Conservation (phyloP, 2,888 invertebrate genomes). For the Scaptomyza parva region DNA sequence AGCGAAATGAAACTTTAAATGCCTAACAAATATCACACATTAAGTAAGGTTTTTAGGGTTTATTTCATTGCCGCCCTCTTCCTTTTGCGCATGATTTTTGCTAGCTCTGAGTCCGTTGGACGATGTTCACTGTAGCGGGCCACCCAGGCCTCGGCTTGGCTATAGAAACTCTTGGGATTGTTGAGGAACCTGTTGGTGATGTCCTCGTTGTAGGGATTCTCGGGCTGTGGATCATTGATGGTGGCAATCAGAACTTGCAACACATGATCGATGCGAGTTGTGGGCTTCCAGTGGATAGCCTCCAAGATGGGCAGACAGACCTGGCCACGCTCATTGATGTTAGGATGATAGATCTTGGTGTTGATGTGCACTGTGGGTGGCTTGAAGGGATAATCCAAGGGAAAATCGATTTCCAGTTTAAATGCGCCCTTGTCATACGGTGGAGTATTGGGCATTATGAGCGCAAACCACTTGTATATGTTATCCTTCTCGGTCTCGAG, state of each 20-base stretch:
- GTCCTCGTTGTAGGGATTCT: conserved; percentile 97
- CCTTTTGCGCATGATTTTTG: conserved; percentile 37
- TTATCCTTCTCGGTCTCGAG: conserved; percentile 97
- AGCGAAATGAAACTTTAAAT: too few relatives aligned
- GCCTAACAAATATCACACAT: too few relatives aligned
- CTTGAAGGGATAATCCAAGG: conserved; percentile 99
- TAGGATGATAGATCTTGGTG: conserved; percentile 99
- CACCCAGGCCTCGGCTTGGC: conserved; percentile 99
- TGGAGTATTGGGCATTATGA: conserved; percentile 97
- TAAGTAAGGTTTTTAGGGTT: too few relatives aligned
- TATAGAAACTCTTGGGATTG: conserved; percentile 97
- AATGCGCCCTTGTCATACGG: conserved; percentile 99
- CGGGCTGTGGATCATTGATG: conserved; percentile 99
- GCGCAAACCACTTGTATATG: conserved; percentile 97
- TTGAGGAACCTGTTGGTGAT: conserved; percentile 97
- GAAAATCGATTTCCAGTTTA: conserved; percentile 98
- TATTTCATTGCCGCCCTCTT: conserved; percentile 16
- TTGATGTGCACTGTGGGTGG: conserved; percentile 99
- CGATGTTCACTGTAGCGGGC: conserved; percentile 98
- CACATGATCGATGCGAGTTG: conserved; percentile 99
- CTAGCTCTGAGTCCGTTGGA: conserved; percentile 88
- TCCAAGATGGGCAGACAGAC: conserved; percentile 98
- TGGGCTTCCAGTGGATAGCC: conserved; percentile 99
- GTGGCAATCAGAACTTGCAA: conserved; percentile 98
- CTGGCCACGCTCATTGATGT: conserved; percentile 99